Conservation (phyloP, 2,113 vertebrate species). For the Scalopus aquaticus region DNA sequence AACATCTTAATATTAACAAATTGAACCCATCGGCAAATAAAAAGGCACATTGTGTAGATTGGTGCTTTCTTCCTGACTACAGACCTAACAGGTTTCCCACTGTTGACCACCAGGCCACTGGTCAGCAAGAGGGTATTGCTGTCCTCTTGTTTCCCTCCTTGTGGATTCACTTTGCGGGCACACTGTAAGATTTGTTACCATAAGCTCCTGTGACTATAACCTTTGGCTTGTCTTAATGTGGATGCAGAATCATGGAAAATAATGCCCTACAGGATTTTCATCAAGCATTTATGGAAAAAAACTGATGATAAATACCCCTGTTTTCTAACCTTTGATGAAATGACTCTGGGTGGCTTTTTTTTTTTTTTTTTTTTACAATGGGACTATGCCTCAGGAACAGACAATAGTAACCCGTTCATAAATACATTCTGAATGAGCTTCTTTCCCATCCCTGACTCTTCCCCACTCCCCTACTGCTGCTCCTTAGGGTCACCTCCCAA, state of each 20-base stretch:
- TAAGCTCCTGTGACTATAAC: not conserved
- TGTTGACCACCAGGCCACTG: not conserved
- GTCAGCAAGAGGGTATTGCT: not conserved
- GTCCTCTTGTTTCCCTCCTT: too few relatives aligned
- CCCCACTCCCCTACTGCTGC: not conserved
- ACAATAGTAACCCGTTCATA: not conserved
- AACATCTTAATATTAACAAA: not conserved
- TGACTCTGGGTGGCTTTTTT: not conserved
- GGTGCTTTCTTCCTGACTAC: not conserved
- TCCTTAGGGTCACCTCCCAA: not conserved
- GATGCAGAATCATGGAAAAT: not conserved
- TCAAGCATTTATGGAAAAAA: not conserved
- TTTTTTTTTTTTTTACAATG: not conserved
- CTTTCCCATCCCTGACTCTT: not conserved
- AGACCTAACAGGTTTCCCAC: not conserved
- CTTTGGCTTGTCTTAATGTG: too few relatives aligned
- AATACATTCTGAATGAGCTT: not conserved
- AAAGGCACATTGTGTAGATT: not conserved
- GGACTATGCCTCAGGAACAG: not conserved
- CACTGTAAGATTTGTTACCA: fast-evolving
- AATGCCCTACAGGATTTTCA: too few relatives aligned
- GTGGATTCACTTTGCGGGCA: not conserved
- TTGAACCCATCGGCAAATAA: not conserved
- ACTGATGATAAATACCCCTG: not conserved
- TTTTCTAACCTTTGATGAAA: not conserved